Conservation (phyloP, 2,888 invertebrate genomes). For the Phyllotreta striolata region DNA sequence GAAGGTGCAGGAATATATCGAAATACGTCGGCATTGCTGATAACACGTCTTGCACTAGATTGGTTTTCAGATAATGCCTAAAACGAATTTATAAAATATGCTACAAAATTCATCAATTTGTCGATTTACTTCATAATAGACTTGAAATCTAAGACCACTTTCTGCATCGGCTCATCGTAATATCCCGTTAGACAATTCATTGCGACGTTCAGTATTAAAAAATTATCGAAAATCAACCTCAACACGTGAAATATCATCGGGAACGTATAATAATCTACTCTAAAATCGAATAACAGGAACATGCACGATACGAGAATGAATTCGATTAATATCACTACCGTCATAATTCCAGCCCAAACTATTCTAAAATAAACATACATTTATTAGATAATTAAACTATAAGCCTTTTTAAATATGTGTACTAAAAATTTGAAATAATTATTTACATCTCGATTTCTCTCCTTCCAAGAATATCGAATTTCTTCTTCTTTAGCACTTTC, state of each 20-base stretch:
- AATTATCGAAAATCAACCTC: conserved; percentile 33
- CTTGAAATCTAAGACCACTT: conserved; percentile 47
- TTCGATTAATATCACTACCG: conserved; percentile 43
- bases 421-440: conserved; percentile 1
- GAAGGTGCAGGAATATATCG: conserved; percentile 31
- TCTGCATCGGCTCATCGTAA: conserved; percentile 52
- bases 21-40: conserved; percentile 37
- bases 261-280: conserved; percentile 11
- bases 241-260: conserved; percentile 27
- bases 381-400: not conserved
- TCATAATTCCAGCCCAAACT: conserved; percentile 48
- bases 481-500: too few relatives aligned
- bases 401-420: not conserved
- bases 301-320: conserved; percentile 47
- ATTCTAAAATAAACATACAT: conserved; percentile 42
- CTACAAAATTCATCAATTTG: not conserved
- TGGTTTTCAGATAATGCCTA: conserved; percentile 41
- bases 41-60: conserved; percentile 38
- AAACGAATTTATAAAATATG: conserved; percentile 14
- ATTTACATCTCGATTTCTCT: too few relatives aligned
- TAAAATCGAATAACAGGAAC: conserved; percentile 40
- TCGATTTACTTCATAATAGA: conserved; percentile 45
- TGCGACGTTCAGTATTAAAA: conserved; percentile 44
- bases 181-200: conserved; percentile 50
- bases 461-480: too few relatives aligned